phyloP scores from a whole-genome alignment of 2,888 invertebrate species.

The Caenorhabditis zanzibari region DNA sequence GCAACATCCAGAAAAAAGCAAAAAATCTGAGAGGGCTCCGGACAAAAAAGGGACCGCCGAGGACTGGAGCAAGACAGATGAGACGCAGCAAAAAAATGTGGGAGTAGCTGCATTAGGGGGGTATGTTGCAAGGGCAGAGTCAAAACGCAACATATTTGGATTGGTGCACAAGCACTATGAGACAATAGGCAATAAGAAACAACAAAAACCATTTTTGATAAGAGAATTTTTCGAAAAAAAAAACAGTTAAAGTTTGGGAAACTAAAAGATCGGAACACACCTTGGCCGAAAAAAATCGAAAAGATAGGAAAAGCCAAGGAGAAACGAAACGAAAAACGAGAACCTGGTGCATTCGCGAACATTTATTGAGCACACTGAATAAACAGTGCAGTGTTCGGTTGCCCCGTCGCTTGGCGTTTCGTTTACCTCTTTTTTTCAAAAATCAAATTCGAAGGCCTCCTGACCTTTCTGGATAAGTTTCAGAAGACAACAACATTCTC shows the following conservation, averaged over 20 bases:
- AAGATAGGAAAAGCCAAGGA: constrained; percentile 32
- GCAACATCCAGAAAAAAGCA: constrained; percentile 44
- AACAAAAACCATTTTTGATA: neutral
- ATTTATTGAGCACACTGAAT: constrained; percentile 69
- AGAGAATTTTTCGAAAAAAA: constrained; percentile 1
- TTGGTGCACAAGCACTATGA: constrained; percentile 52
- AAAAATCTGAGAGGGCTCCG: constrained; percentile 39
- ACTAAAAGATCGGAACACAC: constrained; percentile 21
- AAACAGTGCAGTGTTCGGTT: constrained; percentile 66
- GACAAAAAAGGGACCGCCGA: constrained; percentile 50
- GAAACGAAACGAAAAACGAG: constrained; percentile 54
- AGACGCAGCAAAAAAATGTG: constrained; percentile 47
- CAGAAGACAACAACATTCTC: neutral
- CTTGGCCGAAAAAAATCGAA: neutral
- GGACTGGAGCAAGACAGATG: constrained; percentile 33
- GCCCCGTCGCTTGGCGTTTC: constrained; percentile 39
- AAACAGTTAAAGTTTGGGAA: neutral
- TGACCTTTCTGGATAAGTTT: constrained; percentile 10
- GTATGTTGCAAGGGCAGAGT: constrained; percentile 55
- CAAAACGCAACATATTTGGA: constrained; percentile 40
- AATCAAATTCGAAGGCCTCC: constrained; percentile 6
- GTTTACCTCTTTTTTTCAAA: constrained; percentile 12
- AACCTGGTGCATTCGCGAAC: constrained; percentile 56
- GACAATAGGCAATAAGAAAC: constrained; percentile 5
- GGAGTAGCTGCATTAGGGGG: constrained; percentile 47